Percentiles rank a stretch among this genome's conserved stretches.
Conservation (phyloP, 1,140 invertebrate genomes). For the Scylla paramamosain region DNA sequence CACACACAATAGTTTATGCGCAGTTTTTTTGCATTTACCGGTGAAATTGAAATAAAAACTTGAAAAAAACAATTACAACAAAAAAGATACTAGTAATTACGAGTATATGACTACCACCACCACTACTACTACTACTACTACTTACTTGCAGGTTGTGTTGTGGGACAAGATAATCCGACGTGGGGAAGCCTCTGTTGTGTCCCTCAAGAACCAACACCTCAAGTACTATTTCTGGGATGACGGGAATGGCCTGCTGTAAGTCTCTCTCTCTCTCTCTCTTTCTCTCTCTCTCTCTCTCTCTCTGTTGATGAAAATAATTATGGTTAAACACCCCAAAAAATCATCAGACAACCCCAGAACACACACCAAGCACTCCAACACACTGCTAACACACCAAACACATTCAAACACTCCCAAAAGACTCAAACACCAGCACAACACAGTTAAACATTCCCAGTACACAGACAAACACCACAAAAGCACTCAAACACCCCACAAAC, state of each 20-base stretch:
- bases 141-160: conserved; percentile 89
- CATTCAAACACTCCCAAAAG: no score
- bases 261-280: conserved; percentile 12
- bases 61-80: background rate
- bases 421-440: no score
- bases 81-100: background rate
- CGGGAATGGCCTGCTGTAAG: conserved; percentile 96
- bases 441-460: no score
- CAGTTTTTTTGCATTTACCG: no score
- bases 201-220: conserved; percentile 96
- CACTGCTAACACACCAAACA: no score
- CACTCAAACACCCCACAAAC: no score
- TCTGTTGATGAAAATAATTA: conserved; percentile 65
- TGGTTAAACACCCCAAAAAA: conserved; percentile 77
- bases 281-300: conserved; percentile 40
- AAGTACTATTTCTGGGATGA: conserved; percentile 99
- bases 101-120: background rate
- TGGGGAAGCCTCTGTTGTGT: conserved; percentile 94
- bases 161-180: conserved; percentile 99
- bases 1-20: background rate
- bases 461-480: no score
- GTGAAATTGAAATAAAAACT: background rate
- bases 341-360: no score
- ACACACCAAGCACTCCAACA: no score
- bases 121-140: background rate